Percentiles rank a stretch among this genome's conserved stretches.
phyloP scores from a whole-genome alignment of 1,140 invertebrate species.

The Ceratosolen fusciceps region DNA sequence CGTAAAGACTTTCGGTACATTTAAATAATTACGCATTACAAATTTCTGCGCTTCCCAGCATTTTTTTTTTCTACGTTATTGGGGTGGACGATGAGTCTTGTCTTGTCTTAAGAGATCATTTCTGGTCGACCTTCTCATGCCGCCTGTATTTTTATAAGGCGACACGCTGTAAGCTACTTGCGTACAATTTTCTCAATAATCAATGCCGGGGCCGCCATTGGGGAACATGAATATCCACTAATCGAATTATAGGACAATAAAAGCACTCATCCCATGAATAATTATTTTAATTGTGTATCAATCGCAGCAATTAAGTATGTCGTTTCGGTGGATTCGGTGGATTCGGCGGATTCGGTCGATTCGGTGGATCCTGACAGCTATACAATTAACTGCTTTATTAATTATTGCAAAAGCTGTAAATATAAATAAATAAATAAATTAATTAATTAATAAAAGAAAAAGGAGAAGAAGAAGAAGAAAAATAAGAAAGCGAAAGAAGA shows the following conservation, averaged over 20 bases:
- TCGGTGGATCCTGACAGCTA: background rate
- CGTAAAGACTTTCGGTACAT: too few species aligned
- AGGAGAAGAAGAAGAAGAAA: background rate
- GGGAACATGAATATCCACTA: background rate
- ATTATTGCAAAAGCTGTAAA: too few species aligned
- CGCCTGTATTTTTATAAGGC: too few species aligned
- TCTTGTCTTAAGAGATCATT: too few species aligned
- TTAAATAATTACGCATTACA: too few species aligned
- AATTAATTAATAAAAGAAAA: too few species aligned
- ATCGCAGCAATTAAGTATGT: conserved; percentile 18
- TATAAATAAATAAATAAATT: too few species aligned
- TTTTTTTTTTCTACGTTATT: too few species aligned
- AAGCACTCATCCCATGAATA: background rate
- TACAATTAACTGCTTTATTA: conserved; percentile 14
- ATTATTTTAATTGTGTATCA: background rate
- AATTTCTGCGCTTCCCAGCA: too few species aligned
- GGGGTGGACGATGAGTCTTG: too few species aligned
- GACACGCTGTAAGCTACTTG: too few species aligned
- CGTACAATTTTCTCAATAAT: background rate
- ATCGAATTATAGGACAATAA: background rate
- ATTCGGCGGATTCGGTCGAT: background rate
- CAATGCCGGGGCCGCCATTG: background rate
- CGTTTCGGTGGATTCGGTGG: background rate
- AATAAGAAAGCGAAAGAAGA: background rate
- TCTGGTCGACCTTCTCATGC: too few species aligned